Evolutionary conservation across 2,797 vertebrate species (phyloP), one percentile per base, ranked within the genome.

Genomic region (Sarcoramphus papa): DNA sequence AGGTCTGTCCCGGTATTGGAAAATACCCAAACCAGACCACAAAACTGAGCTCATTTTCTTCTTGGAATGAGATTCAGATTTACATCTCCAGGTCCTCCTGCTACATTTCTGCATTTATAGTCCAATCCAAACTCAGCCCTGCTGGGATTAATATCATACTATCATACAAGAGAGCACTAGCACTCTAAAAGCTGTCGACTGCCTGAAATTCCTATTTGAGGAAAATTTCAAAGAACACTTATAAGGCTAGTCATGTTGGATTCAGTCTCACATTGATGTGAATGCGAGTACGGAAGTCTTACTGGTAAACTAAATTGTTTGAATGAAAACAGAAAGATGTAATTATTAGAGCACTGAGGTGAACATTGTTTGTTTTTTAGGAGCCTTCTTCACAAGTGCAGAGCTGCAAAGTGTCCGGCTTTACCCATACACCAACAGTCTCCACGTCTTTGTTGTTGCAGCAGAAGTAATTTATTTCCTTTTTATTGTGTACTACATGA

Each of bases 401-500:
- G 97, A 99, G 95, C 98, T 99, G 56, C 99, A 99, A 95, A 99
- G 97, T 60, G 95, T 99, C 67, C 98, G 98, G 85, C 98, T 99
- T 41, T 99, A 99, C 96, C 99, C 99, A 41, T 99, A 99, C 27
- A 99, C 99, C 0, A 97, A 98, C 31, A 98, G 99, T 40, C 98
- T 99, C 84, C 98, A 99, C 93, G 97, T 99, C 94, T 99, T 99
- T 59, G 99, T 99, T 72, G 98, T 99, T 96, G 98, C 98, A 30
- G 99, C 99, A 60, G 99, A 99, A 97, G 97, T 98, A 4, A 96
- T 99, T 86, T 99, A 99, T 97, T 99, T 99, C 97, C 97, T 99
- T 73, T 99, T 99, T 56, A 98, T 99, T 85, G 84, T 99, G 84
- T 99, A 99, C 97, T 99, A 99, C 97, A 99, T 99, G 99, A 97